phyloP scores from a whole-genome alignment of 2,113 vertebrate genomes.

The Guaruba guarouba region DNA sequence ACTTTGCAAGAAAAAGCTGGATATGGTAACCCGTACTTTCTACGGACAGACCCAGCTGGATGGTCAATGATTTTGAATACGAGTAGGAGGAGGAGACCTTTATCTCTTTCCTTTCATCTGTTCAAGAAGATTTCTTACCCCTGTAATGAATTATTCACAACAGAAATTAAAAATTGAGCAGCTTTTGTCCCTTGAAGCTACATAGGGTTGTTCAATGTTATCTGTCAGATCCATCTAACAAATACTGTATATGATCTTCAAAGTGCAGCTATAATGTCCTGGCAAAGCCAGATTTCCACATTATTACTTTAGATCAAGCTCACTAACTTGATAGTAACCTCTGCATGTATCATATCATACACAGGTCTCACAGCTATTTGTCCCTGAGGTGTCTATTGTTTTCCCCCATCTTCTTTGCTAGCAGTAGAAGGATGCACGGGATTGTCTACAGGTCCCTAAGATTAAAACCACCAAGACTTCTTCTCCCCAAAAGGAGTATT shows the following conservation, averaged over 20 bases:
- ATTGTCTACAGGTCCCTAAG: background rate
- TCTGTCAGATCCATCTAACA: slow-evolving; percentile 31
- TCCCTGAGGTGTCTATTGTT: background rate
- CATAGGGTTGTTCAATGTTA: background rate
- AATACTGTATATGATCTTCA: background rate
- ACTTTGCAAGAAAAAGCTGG: background rate
- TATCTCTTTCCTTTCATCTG: slow-evolving; percentile 1
- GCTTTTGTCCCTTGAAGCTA: slow-evolving; percentile 16
- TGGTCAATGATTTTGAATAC: background rate
- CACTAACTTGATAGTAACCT: background rate
- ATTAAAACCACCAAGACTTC: background rate
- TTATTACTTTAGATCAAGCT: background rate
- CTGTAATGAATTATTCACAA: slow-evolving; percentile 36
- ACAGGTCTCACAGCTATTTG: background rate
- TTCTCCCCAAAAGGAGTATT: background rate
- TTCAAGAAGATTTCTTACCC: slow-evolving; percentile 15
- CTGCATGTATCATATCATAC: background rate
- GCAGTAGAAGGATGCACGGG: background rate
- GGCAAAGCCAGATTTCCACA: background rate
- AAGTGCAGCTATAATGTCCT: background rate
- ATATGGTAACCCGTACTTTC: background rate
- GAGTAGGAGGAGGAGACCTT: background rate
- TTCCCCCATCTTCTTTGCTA: background rate
- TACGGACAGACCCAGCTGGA: background rate
- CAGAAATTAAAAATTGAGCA: slow-evolving; percentile 33